Evolutionary conservation across 92 coral and sea anemone genomes (phyloP), one percentile per base, ranked within the genome.

Genomic region (Plumapathes pennacea): DNA sequence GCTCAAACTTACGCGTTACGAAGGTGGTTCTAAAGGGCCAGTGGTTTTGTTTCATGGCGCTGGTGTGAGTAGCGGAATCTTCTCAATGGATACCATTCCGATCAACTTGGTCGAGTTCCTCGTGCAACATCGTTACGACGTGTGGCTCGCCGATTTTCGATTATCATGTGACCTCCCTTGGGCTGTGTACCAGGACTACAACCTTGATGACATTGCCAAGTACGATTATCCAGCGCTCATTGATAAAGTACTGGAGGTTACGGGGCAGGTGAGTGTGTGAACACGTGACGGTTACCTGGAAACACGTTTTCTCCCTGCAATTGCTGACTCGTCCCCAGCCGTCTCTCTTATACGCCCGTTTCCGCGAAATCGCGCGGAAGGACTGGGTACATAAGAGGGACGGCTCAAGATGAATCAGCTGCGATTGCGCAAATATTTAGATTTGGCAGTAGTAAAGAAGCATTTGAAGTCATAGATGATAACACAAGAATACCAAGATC

Each of bases 61-160:
- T 5, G 59, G 82, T 25, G 82, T 74, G 25, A 74, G 74, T 42
- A 74, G 82, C 28, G 82, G 64, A 27, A 74, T 74, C 2, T 74
- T 64, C 29, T 32, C 56, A 26, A 56, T 74, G 41, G 82, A 74
- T 49, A 74, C 66, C 12, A 74, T 8, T 34, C 8, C 40, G n/a
- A 38, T 41, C 42, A 67, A 51, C 41, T 46, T 67, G 24, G 29
- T 67, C 17, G 62, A 67, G 27, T 67, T 30, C 38, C 17, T 67
- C 24, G 25, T 38, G 21, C 24, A 51, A 18, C 28, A 38, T 38
- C 50, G 69, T 12, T 76, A 76, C 58, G 83, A 76, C 54, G 83
- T 76, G 0, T 76, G 83, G 83, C 68, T 76, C 20, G 76, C 43
- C 11, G 83, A 76, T 38, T 76, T 69, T 75, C 69, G 83, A 10